Conservation (phyloP, 2,888 invertebrate species). For the Panopea generosa region DNA sequence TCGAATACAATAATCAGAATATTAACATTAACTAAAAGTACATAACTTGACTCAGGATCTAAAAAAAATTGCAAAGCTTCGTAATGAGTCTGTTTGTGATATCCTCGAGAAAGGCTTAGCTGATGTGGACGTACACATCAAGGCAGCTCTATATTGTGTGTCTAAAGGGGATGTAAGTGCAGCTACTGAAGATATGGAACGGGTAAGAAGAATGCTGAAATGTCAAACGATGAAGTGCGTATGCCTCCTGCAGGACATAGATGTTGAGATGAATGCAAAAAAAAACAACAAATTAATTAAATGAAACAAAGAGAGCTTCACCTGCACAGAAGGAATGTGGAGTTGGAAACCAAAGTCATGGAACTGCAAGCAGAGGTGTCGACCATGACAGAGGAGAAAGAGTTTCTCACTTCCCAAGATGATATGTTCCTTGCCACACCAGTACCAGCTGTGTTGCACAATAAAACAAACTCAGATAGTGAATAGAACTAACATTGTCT, state of each 20-base stretch:
- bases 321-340: too few relatives aligned
- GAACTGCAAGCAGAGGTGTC: neutral
- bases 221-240: neutral
- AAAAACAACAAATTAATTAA: neutral
- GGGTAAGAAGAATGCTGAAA: neutral
- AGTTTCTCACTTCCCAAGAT: neutral
- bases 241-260: neutral
- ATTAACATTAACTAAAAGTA: too few relatives aligned
- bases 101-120: neutral
- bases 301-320: neutral
- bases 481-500: neutral
- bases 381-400: neutral
- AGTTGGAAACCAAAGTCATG: neutral
- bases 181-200: neutral
- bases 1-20: too few relatives aligned
- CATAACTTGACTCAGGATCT: too few relatives aligned
- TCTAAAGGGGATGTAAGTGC: neutral
- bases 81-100: neutral
- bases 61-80: too few relatives aligned
- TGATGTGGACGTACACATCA: neutral
- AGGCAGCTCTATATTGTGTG: neutral
- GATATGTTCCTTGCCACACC: neutral
- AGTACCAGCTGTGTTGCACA: neutral
- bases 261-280: neutral
- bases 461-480: neutral